Conservation (phyloP, 2,113 vertebrate genomes). For the Edolisoma coerulescens region DNA sequence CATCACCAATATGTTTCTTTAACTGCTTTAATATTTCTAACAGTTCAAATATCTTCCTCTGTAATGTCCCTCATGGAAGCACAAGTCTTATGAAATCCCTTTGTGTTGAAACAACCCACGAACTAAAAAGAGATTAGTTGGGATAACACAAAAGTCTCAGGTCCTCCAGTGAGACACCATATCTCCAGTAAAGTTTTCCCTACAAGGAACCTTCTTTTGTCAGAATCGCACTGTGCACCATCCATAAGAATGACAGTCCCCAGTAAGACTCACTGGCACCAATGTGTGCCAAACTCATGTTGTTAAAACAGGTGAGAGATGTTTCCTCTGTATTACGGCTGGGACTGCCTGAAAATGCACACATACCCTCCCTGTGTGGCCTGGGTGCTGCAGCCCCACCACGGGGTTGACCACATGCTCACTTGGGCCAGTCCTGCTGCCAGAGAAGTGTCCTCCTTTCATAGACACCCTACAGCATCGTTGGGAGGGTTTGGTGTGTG, state of each 20-base stretch:
- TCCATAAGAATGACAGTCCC: fast-evolving
- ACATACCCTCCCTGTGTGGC: fast-evolving
- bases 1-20: not conserved
- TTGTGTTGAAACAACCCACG: not conserved
- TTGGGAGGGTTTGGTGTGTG: not conserved
- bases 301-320: not conserved
- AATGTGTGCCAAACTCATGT: not conserved
- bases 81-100: not conserved
- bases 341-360: not conserved
- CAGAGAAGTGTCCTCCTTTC: not conserved
- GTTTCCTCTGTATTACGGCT: not conserved
- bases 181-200: not conserved
- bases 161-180: not conserved
- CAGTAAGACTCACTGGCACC: not conserved
- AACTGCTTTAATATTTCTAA: not conserved
- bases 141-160: not conserved
- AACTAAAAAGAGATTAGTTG: not conserved
- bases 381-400: not conserved
- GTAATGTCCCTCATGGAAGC: not conserved
- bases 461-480: fast-evolving
- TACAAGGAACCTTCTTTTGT: not conserved
- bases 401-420: fast-evolving
- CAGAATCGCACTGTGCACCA: not conserved
- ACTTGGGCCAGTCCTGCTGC: fast-evolving
- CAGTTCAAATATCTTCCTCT: not conserved